These are phyloP conservation scores for Anthrax anthrax DNA, from an alignment of 2,888 invertebrate species.

Conservation along the genomic window DNA sequence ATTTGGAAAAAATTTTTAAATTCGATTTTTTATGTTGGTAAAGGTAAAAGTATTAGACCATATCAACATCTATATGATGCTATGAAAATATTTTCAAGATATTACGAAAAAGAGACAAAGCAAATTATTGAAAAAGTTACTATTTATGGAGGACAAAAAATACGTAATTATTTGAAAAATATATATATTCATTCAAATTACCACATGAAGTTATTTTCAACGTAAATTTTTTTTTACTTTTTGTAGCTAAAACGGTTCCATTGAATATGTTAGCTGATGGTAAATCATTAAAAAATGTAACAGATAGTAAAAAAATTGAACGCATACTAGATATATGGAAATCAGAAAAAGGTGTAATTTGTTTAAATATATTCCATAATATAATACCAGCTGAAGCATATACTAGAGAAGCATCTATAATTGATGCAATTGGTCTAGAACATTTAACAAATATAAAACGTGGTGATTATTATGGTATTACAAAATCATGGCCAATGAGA, in stretches of 20 bases:
- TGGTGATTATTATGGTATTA: slow-evolving; percentile 72
- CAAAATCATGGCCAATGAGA: slow-evolving; percentile 56
- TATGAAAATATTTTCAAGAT: slow-evolving; percentile 35
- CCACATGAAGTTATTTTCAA: too few relatives aligned
- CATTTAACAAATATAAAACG: slow-evolving; percentile 64
- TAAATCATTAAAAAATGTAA: slow-evolving; percentile 3
- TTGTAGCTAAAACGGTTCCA: slow-evolving; percentile 8
- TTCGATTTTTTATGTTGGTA: slow-evolving; percentile 91
- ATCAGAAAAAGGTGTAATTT: slow-evolving; percentile 68
- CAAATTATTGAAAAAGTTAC: background rate
- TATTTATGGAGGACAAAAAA: background rate
- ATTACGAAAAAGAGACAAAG: background rate
- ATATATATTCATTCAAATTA: background rate
- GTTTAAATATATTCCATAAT: slow-evolving; percentile 82
- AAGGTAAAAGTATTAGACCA: slow-evolving; percentile 79
- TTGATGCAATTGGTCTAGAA: slow-evolving; percentile 65
- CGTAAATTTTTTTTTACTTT: background rate
- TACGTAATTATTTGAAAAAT: background rate
- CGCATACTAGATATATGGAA: slow-evolving; percentile 82
- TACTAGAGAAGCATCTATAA: slow-evolving; percentile 88
- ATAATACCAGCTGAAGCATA: slow-evolving; percentile 83
- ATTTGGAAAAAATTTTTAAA: slow-evolving; percentile 66
- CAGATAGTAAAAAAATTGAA: slow-evolving; percentile 45
- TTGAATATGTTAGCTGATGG: slow-evolving; percentile 20
- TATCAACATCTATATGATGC: slow-evolving; percentile 88